These are phyloP conservation scores for Pseudochirops cupreus DNA, from an alignment of 2,797 vertebrate species.

Conservation along the genomic window DNA sequence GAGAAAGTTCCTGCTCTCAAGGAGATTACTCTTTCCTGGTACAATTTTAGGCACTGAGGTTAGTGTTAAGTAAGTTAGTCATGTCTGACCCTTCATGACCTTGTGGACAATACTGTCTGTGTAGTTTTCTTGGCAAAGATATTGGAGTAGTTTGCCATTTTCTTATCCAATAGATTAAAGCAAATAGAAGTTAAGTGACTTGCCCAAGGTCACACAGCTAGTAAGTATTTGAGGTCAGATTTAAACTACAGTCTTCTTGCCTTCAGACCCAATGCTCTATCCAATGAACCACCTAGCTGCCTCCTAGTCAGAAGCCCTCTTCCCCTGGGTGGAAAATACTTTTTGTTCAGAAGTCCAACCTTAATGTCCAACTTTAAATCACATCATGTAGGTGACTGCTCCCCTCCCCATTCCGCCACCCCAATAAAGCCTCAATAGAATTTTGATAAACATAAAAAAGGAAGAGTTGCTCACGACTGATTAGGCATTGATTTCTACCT, in stretches of 20 bases:
- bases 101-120: background rate
- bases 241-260: constrained; percentile 56
- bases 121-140: background rate
- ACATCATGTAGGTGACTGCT: background rate
- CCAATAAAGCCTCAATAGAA: background rate
- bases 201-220: constrained; percentile 26
- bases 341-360: background rate
- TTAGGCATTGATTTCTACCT: background rate
- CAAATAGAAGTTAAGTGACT: constrained; percentile 25
- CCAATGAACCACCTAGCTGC: constrained; percentile 6
- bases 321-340: background rate
- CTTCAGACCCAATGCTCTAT: constrained; percentile 59
- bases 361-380: background rate
- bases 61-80: background rate
- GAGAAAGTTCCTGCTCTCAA: background rate
- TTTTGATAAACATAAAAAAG: background rate
- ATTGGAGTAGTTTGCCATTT: background rate
- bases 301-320: background rate
- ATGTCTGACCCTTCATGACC: background rate
- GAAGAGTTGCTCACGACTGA: background rate
- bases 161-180: background rate
- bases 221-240: constrained; percentile 60
- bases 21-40: background rate
- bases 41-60: background rate
- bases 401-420: no score